These are phyloP conservation scores for Gobio gobio DNA, from an alignment of 2,113 vertebrate genomes.

Conservation along the genomic window DNA sequence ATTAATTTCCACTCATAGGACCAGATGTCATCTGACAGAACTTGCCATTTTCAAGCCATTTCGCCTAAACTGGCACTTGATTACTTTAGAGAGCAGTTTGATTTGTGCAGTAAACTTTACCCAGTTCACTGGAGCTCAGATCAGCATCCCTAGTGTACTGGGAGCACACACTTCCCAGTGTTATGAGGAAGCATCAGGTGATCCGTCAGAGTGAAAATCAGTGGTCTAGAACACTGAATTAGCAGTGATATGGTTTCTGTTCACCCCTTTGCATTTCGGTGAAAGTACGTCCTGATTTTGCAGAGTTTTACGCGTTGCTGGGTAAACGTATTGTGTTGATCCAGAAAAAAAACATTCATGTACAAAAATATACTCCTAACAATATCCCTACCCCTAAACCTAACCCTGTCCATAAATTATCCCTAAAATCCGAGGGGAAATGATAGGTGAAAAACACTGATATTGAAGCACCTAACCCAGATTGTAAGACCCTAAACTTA, in stretches of 20 bases:
- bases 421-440: no score
- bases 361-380: no score
- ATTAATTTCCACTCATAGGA: slow-evolving; percentile 16
- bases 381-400: no score
- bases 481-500: no score
- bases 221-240: slow-evolving; percentile 13
- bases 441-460: no score
- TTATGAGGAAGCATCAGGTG: slow-evolving; percentile 1
- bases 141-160: not conserved
- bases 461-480: no score
- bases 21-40: slow-evolving; percentile 25
- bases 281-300: no score
- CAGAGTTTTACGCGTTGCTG: no score
- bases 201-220: not conserved
- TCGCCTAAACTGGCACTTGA: not conserved
- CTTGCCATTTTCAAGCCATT: slow-evolving; percentile 38
- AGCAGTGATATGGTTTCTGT: not conserved
- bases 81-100: slow-evolving; percentile 32
- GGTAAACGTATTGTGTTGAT: no score
- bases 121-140: not conserved
- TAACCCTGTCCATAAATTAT: no score
- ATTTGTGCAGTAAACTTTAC: slow-evolving; percentile 4
- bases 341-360: no score
- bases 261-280: not conserved
- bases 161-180: not conserved